Conservation (phyloP, 2,113 vertebrate genomes). For the Lota lota region DNA sequence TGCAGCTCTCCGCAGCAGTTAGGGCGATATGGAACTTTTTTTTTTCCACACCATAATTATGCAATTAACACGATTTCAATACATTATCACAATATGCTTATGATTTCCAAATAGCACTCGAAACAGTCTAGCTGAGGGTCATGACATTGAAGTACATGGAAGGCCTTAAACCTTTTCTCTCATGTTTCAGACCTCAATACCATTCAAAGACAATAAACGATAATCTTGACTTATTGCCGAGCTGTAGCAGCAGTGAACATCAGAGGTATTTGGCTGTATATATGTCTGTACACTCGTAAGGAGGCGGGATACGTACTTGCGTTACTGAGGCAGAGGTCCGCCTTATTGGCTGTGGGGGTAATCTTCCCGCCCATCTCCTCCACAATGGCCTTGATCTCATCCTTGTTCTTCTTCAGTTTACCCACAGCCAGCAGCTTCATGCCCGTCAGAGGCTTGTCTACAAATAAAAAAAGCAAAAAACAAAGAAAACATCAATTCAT, state of each 20-base stretch:
- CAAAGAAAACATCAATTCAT: not conserved
- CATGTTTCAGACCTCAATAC: too few relatives aligned
- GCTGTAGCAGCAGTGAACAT: too few relatives aligned
- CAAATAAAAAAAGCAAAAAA: not conserved
- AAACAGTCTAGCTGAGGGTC: too few relatives aligned
- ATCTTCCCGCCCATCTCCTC: constrained; percentile 91
- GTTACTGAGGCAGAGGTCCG: constrained; percentile 88
- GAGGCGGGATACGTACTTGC: constrained; percentile 77
- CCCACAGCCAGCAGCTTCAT: constrained; percentile 88
- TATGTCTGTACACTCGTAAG: too few relatives aligned
- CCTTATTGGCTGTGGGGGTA: constrained; percentile 80
- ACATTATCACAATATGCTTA: too few relatives aligned
- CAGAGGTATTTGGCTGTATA: too few relatives aligned
- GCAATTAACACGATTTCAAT: not conserved
- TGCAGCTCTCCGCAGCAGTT: too few relatives aligned
- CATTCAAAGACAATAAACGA: too few relatives aligned
- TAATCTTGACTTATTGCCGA: too few relatives aligned
- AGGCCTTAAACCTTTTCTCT: too few relatives aligned
- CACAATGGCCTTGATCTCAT: constrained; percentile 82
- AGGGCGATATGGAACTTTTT: not conserved
- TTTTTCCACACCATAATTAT: not conserved
- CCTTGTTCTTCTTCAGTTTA: constrained; percentile 89
- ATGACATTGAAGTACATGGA: too few relatives aligned
- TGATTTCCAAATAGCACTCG: too few relatives aligned
- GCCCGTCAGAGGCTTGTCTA: constrained; percentile 87